Conservation (phyloP, 1,140 invertebrate genomes). For the Penaeus japonicus region DNA sequence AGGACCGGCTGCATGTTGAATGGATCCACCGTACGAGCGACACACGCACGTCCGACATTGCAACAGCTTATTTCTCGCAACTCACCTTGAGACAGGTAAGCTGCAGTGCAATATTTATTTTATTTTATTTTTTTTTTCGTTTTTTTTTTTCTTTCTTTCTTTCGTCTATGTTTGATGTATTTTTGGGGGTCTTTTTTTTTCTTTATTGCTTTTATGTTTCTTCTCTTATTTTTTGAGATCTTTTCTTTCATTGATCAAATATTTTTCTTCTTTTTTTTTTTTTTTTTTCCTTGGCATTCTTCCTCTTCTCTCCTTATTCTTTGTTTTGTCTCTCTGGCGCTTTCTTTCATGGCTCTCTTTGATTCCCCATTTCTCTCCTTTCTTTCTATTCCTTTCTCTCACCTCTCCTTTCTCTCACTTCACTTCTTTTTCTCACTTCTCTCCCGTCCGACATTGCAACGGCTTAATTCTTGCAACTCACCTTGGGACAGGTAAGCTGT, state of each 20-base stretch:
- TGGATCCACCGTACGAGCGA: conserved; percentile 38
- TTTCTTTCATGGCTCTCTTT: not conserved
- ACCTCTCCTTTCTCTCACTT: not conserved
- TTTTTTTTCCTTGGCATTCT: too few relatives aligned
- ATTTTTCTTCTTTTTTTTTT: too few relatives aligned
- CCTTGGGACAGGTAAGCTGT: conserved; percentile 34
- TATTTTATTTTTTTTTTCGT: too few relatives aligned
- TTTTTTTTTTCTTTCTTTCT: too few relatives aligned
- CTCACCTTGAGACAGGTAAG: conserved; percentile 44
- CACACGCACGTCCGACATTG: conserved; percentile 25
- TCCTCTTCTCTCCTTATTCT: too few relatives aligned
- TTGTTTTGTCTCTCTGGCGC: too few relatives aligned
- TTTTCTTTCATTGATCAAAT: too few relatives aligned
- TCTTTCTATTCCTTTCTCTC: not conserved
- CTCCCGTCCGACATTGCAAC: conserved; percentile 37
- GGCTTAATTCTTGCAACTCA: conserved; percentile 44
- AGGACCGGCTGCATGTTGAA: conserved; percentile 48
- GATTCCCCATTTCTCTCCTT: not conserved
- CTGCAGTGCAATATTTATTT: not conserved
- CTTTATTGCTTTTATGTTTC: too few relatives aligned
- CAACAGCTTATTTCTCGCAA: conserved; percentile 42
- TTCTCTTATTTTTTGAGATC: too few relatives aligned
- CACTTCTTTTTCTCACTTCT: not conserved
- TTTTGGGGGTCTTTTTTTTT: too few relatives aligned
- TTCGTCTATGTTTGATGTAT: too few relatives aligned